Evolutionary conservation across 2,888 invertebrate species (phyloP).

Genomic region (Eilema caniola): DNA sequence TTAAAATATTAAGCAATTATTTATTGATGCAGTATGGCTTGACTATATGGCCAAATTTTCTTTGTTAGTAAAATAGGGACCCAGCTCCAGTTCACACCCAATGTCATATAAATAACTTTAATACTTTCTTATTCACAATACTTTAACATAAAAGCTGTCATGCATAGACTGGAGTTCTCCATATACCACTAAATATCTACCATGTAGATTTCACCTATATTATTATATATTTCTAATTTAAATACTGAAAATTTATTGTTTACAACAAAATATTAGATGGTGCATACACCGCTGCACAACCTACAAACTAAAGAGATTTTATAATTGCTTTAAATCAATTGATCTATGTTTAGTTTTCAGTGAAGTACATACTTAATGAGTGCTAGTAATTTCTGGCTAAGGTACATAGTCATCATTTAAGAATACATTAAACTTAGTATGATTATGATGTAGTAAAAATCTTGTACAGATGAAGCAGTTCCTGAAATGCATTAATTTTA

Average conservation of each 20-base stretch:
- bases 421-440: conserved; percentile 7
- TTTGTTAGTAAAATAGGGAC: conserved; percentile 2
- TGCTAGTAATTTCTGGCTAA: conserved; percentile 7
- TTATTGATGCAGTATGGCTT: conserved; percentile 2
- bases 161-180: conserved; percentile 14
- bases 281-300: conserved; percentile 59
- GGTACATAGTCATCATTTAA: not conserved
- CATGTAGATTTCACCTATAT: conserved; percentile 44
- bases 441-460: not conserved
- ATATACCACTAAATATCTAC: conserved; percentile 40
- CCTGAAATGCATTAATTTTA: not conserved
- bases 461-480: not conserved
- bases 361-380: conserved; percentile 1
- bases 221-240: conserved; percentile 53
- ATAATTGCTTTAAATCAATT: conserved; percentile 32
- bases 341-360: conserved; percentile 16
- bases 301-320: conserved; percentile 38
- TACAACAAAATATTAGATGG: conserved; percentile 52
- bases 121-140: conserved; percentile 7
- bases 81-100: not conserved
- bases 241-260: conserved; percentile 50
- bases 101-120: not conserved
- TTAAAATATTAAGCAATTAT: not conserved
- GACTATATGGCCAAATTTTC: conserved; percentile 5
- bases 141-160: conserved; percentile 19